Base-by-base conservation (phyloP, 2,888 invertebrate genomes). In the Sylvicola fuscatus region DNA sequence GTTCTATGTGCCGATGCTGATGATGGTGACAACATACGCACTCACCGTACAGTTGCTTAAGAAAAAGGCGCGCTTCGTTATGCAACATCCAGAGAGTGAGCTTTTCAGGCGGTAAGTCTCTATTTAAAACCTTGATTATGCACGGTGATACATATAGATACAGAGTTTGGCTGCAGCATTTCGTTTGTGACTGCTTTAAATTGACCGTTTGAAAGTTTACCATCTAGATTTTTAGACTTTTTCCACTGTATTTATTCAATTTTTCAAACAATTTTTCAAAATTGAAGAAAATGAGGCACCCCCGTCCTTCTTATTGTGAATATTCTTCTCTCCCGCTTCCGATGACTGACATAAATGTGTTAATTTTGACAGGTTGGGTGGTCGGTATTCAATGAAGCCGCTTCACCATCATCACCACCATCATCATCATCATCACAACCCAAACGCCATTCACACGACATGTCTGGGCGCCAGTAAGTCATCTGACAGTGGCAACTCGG, bases 1-100 rank as follows among this genome's bases (percentile, higher is more conserved):
- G 27, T 95, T 95, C 62, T 90, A 92, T 65, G 79, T 93, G 44
- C 93, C 93, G 4, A 86, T 93, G 76, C 64, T 87, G 44, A 83
- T 86, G 46, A 93, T 95, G 93, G 80, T 90, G 41, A 73, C 84
- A 38, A 84, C 89, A 2, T 93, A 90, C 52, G 77, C 82, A 1
- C 64, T 90, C 39, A 93, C 93, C 2, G 84, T 92, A 17, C 78
- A 83, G 44, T 62, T 93, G 44, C 63, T 93, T 45, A 72, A 82
- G 46, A 70, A 78, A 42, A 81, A 82, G 49, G 82, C 82, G 1
- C 64, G 73, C 41, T 66, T 81, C 45, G 77, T 75, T 0, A 77
- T 68, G 29, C 70, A 69, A 42, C 68, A 71, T 50, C 66, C 69
- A 12, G 70, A 70, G 47, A 62, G 66, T 39, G 68, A 70, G 47